Conservation (phyloP, 2,888 invertebrate species). For the Caenorhabditis sp. region DNA sequence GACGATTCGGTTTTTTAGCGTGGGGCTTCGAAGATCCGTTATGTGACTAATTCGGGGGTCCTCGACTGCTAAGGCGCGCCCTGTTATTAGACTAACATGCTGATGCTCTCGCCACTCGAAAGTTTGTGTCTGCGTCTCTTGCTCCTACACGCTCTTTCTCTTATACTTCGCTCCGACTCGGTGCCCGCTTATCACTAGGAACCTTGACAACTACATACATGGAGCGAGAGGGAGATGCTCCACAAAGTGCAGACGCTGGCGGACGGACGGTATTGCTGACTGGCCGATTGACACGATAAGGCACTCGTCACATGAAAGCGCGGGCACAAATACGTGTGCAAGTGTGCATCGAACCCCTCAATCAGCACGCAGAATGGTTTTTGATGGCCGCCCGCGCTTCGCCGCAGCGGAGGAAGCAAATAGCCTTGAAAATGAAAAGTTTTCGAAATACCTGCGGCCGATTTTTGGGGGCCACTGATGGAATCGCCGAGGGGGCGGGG, state of each 20-base stretch:
- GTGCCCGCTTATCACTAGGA: conserved; percentile 46
- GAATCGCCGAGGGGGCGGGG: conserved; percentile 10
- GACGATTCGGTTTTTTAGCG: neutral
- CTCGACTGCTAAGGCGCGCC: neutral
- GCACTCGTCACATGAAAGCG: conserved; percentile 47
- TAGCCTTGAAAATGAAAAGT: conserved; percentile 48
- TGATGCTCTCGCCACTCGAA: conserved; percentile 3
- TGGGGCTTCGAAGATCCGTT: conserved; percentile 3
- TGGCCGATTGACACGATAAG: conserved; percentile 44
- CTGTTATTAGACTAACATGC: neutral
- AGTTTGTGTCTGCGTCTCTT: neutral
- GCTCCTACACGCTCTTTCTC: neutral
- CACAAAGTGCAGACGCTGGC: conserved; percentile 19
- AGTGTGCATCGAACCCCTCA: conserved; percentile 55
- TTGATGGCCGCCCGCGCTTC: conserved; percentile 45
- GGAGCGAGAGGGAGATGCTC: conserved; percentile 25
- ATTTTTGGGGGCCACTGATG: conserved; percentile 32
- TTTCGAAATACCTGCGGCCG: conserved; percentile 16
- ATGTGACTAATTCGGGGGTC: conserved; percentile 8
- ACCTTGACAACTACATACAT: conserved; percentile 27
- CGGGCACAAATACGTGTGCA: conserved; percentile 21
- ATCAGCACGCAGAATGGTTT: conserved; percentile 47
- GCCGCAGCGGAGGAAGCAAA: too few species aligned
- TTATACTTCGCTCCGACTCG: conserved; percentile 2
- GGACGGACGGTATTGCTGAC: conserved; percentile 46